Percentiles rank a stretch among this genome's conserved stretches.
Evolutionary conservation across 2,888 invertebrate genomes (phyloP).

Genomic region (Maniola hyperantus): DNA sequence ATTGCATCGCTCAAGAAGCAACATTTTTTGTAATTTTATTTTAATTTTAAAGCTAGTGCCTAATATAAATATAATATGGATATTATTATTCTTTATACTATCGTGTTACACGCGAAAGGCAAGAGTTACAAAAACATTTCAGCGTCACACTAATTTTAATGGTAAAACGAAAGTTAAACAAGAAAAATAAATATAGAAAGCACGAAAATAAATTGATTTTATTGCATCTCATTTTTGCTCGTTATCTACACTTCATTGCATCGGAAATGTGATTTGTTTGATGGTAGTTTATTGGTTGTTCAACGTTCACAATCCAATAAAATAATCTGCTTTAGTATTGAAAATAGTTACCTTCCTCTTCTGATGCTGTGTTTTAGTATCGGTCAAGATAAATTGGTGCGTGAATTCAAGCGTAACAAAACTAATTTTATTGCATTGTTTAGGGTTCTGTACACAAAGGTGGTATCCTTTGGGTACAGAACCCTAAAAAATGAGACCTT

Average conservation of each 20-base stretch:
- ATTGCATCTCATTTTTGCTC: slow-evolving; percentile 36
- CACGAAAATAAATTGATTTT: slow-evolving; percentile 34
- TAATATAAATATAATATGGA: no score
- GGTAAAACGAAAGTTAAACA: slow-evolving; percentile 14
- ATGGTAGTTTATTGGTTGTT: slow-evolving; percentile 30
- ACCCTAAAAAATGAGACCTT: no score
- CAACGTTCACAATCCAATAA: slow-evolving; percentile 25
- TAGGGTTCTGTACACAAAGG: no score
- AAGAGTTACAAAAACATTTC: neutral
- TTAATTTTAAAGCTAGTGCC: no score
- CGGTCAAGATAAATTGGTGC: neutral
- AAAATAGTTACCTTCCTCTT: neutral
- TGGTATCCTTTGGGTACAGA: no score
- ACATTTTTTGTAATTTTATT: no score
- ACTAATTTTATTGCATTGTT: neutral
- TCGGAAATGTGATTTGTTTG: slow-evolving; percentile 32
- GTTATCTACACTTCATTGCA: slow-evolving; percentile 35
- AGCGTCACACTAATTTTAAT: neutral
- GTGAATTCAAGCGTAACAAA: neutral
- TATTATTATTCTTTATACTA: no score
- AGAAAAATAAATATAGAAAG: slow-evolving; percentile 40
- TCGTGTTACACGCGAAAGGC: no score
- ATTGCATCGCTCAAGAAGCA: no score
- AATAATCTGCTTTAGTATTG: slow-evolving; percentile 13
- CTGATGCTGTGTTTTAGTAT: neutral